Evolutionary conservation across 2,888 invertebrate species (phyloP).

Genomic region (Geotrupes spiniger): DNA sequence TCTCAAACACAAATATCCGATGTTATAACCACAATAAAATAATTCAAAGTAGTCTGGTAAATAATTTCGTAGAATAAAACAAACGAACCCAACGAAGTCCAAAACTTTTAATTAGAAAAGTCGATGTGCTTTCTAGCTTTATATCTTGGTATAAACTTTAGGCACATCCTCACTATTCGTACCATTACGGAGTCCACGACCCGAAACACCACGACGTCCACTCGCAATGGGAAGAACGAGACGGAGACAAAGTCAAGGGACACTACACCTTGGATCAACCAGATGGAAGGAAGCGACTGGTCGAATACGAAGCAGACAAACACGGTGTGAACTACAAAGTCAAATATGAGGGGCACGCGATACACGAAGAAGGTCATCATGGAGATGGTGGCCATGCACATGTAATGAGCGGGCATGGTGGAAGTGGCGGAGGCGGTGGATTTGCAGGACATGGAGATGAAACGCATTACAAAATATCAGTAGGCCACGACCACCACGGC

Average conservation of each 20-base stretch:
- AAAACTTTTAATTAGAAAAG: no score
- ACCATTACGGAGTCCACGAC: slow-evolving; percentile 44
- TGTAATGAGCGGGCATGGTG: slow-evolving; percentile 20
- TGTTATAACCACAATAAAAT: no score
- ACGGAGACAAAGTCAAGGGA: slow-evolving; percentile 42
- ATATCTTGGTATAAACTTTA: no score
- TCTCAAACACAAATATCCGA: no score
- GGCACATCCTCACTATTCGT: slow-evolving; percentile 44
- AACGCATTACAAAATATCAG: no score
- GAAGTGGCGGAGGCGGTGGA: slow-evolving; percentile 28
- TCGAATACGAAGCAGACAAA: slow-evolving; percentile 44
- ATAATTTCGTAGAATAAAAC: no score
- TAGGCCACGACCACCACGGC: background rate
- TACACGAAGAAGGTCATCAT: slow-evolving; percentile 25
- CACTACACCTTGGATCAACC: slow-evolving; percentile 43
- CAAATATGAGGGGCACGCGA: slow-evolving; percentile 33
- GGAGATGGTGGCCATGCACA: slow-evolving; percentile 7
- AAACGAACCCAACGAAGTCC: no score
- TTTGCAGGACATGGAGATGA: slow-evolving; percentile 19
- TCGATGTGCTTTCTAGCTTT: no score
- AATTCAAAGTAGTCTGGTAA: no score
- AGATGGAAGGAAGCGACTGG: slow-evolving; percentile 44
- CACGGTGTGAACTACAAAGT: slow-evolving; percentile 44
- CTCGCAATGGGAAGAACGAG: slow-evolving; percentile 42
- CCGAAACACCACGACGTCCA: slow-evolving; percentile 44